These are phyloP conservation scores for Pelodiscus sinensis DNA, from an alignment of 2,113 vertebrate species.

Conservation along the genomic window DNA sequence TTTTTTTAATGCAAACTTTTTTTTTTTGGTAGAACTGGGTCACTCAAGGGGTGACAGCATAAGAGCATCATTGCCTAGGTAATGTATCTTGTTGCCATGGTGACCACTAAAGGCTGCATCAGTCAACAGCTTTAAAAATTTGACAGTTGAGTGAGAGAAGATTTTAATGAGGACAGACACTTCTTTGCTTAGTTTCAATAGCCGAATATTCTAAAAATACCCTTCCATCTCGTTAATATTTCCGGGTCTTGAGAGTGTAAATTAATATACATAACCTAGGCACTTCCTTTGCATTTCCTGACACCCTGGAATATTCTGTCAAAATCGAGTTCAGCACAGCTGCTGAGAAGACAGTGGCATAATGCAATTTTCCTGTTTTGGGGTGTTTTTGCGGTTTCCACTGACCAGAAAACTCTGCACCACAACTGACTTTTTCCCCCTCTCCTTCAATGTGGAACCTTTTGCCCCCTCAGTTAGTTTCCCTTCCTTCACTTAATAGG, in stretches of 20 bases:
- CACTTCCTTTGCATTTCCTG: not conserved
- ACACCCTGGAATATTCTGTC: not conserved
- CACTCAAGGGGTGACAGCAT: constrained; percentile 56
- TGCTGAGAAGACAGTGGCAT: not conserved
- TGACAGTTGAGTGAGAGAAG: constrained; percentile 66
- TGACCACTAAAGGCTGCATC: constrained; percentile 62
- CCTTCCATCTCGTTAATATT: not conserved
- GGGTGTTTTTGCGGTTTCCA: not conserved
- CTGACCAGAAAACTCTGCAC: not conserved
- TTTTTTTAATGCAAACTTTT: constrained; percentile 31
- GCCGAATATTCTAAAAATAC: constrained; percentile 43
- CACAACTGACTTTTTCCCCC: not conserved
- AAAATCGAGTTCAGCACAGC: not conserved
- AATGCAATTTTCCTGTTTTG: not conserved
- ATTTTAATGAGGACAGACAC: constrained; percentile 68
- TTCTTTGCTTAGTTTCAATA: constrained; percentile 13
- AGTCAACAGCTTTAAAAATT: constrained; percentile 65
- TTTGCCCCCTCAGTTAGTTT: not conserved
- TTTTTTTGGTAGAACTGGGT: constrained; percentile 50
- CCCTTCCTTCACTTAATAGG: not conserved
- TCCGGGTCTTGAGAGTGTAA: not conserved
- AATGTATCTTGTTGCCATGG: constrained; percentile 74
- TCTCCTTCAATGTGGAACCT: not conserved
- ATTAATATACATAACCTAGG: not conserved
- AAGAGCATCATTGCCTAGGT: constrained; percentile 58